Evolutionary conservation across 2,888 invertebrate genomes (phyloP).

Genomic region (Rhagonycha fulva): DNA sequence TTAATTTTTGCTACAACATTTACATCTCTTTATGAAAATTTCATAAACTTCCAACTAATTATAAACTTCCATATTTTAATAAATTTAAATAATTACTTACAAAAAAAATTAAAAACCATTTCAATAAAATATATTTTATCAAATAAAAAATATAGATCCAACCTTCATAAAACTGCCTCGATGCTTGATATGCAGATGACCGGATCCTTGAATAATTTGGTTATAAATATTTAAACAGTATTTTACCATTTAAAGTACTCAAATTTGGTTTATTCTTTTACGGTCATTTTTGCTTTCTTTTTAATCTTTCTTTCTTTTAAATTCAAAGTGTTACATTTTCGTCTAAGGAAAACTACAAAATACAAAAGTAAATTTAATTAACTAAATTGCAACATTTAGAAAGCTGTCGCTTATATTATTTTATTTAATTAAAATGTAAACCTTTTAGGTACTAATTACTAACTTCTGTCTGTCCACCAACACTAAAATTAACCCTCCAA

Average conservation of each 20-base stretch:
- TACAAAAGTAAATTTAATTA: not conserved
- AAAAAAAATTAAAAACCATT: not conserved
- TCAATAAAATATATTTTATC: not conserved
- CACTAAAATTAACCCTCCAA: too few relatives aligned
- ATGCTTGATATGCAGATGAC: conserved; percentile 27
- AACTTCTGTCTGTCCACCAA: not conserved
- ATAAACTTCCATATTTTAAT: not conserved
- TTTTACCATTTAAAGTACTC: conserved; percentile 29
- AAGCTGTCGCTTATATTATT: not conserved
- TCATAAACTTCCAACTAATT: not conserved
- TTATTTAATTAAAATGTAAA: not conserved
- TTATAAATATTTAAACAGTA: conserved; percentile 32
- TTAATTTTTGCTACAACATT: not conserved
- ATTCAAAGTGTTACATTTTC: not conserved
- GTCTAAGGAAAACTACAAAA: not conserved
- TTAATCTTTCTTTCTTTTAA: not conserved
- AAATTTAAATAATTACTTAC: not conserved
- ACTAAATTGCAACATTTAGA: not conserved
- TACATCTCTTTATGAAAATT: not conserved
- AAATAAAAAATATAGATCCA: conserved; percentile 2
- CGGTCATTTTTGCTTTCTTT: not conserved
- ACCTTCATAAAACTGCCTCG: conserved; percentile 22
- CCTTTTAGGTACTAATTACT: not conserved
- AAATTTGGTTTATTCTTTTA: conserved; percentile 27
- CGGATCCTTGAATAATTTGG: conserved; percentile 30